Evolutionary conservation across 2,888 invertebrate genomes (phyloP), one percentile per base, ranked within the genome.

Genomic region (Odontocerum albicorne): DNA sequence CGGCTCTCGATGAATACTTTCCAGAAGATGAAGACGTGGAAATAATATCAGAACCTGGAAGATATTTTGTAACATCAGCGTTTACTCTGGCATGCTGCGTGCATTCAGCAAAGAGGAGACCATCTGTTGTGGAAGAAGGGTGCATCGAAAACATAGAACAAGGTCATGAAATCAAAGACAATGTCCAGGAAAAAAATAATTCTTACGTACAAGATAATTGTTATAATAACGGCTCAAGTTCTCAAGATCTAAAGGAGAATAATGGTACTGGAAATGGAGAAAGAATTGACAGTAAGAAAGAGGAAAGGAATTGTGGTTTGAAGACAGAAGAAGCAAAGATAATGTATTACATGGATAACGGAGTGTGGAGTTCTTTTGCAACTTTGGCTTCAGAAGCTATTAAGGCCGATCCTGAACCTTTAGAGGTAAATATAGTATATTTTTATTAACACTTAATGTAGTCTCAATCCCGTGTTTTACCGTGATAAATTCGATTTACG

Each of bases 331-430:
- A 31, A 4, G n/a, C 19, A 13, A 42, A 80, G 63, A 75, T 81
- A 70, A 96, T 97, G 96, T 98, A 98, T 74, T 98, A 95, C 79
- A 88, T 99, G 67, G 98, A 98, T 74, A 98, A 99, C 73, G 98
- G 99, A 4, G 93, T 98, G 55, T 99, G 98, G 72, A 97, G 97
- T 54, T 96, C 96, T 54, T 99, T 99, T 83, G 98, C 97, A 79
- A 95, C 95, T 75, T 82, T 96, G 64, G 80, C 97, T 27, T 97
- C 92, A 66, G 97, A 98, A 73, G 95, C 97, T 71, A 90, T 92
- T 64, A 80, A 82, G 33, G 89, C 92, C 4, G 76, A 75, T 47
- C 88, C 93, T 2, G 69, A 81, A 56, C 86, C 88, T 21, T 75
- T 92, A 10, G 78, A 84, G 72, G 82, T 85, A 68, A 66, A 74